phyloP scores from a whole-genome alignment of 1,140 invertebrate species.

The Chelonus insularis region DNA sequence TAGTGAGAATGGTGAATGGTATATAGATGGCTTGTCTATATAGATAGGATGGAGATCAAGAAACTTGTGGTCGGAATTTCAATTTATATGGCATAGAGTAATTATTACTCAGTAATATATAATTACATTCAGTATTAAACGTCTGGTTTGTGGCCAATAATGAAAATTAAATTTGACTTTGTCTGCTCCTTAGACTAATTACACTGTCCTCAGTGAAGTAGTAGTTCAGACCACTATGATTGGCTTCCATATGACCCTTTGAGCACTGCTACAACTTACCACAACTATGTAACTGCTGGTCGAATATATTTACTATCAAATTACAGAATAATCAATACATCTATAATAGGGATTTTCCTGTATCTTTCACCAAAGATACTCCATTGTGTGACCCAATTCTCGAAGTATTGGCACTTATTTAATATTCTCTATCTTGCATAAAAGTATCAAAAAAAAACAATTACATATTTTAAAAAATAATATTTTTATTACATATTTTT shows the following conservation, averaged over 20 bases:
- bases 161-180: conserved; percentile 42
- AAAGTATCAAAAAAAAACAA: too few relatives aligned
- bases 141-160: conserved; percentile 26
- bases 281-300: conserved; percentile 46
- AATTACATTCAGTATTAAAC: conserved; percentile 28
- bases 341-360: background rate
- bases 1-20: background rate
- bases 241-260: conserved; percentile 33
- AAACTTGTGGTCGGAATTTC: conserved; percentile 8
- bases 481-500: too few relatives aligned
- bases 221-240: conserved; percentile 19
- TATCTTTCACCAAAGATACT: too few relatives aligned
- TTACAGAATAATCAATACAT: background rate
- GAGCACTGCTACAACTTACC: conserved; percentile 37
- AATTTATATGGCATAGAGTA: conserved; percentile 14
- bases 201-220: conserved; percentile 19
- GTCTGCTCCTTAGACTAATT: conserved; percentile 42
- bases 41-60: background rate
- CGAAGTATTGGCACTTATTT: too few relatives aligned
- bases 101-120: conserved; percentile 25
- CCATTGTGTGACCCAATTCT: too few relatives aligned
- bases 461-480: too few relatives aligned
- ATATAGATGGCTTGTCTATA: too few relatives aligned
- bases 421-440: too few relatives aligned
- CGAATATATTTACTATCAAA: conserved; percentile 37